These are phyloP conservation scores for Falcaria lacertinaria DNA, from an alignment of 2,888 invertebrate species.

Conservation along the genomic window DNA sequence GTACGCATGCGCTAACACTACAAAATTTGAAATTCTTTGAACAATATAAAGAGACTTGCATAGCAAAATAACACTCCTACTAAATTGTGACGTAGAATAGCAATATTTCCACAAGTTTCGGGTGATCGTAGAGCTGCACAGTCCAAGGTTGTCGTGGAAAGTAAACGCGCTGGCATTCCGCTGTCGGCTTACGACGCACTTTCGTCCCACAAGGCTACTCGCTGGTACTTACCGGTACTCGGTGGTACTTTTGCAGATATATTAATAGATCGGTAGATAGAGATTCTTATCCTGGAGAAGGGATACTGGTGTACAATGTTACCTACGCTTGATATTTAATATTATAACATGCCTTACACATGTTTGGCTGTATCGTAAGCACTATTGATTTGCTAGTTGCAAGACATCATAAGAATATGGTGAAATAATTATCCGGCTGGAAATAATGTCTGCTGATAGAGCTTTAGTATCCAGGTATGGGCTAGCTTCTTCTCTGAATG, in stretches of 20 bases:
- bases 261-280: not conserved
- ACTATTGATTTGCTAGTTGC: too few relatives aligned
- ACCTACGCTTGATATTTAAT: too few relatives aligned
- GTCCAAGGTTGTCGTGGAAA: constrained; percentile 45
- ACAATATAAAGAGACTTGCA: not conserved
- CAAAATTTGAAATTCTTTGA: too few relatives aligned
- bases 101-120: constrained; percentile 41
- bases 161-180: constrained; percentile 58
- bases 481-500: too few relatives aligned
- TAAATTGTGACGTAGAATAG: constrained; percentile 2
- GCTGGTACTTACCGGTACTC: constrained; percentile 16
- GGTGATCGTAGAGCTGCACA: constrained; percentile 27
- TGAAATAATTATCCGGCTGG: too few relatives aligned
- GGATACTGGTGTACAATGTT: too few relatives aligned
- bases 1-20: too few relatives aligned
- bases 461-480: too few relatives aligned
- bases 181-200: constrained; percentile 43
- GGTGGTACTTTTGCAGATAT: constrained; percentile 13
- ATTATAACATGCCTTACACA: too few relatives aligned
- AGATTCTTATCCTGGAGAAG: not conserved
- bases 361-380: too few relatives aligned
- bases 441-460: too few relatives aligned
- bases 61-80: not conserved
- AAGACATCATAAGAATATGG: too few relatives aligned
- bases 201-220: constrained; percentile 63